Conservation (phyloP, 2,113 vertebrate genomes). For the Takifugu bimaculatus region DNA sequence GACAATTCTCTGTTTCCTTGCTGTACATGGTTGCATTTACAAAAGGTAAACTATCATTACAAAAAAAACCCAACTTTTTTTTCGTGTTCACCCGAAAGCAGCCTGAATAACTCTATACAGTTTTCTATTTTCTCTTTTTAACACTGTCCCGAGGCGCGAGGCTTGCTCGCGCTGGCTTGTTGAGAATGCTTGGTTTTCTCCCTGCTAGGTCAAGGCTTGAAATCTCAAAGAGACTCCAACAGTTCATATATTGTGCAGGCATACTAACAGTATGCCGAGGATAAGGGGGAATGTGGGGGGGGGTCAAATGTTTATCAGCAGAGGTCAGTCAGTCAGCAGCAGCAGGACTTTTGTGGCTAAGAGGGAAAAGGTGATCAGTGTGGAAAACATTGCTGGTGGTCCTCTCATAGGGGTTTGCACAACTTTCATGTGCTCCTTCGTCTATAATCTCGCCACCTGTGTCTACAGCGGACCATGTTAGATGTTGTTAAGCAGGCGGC, state of each 20-base stretch:
- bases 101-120: constrained; percentile 66
- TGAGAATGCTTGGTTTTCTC: constrained; percentile 54
- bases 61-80: constrained; percentile 64
- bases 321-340: constrained; percentile 65
- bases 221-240: constrained; percentile 56
- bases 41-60: constrained; percentile 79
- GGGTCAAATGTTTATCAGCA: constrained; percentile 51
- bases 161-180: constrained; percentile 49
- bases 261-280: constrained; percentile 54
- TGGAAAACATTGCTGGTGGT: constrained; percentile 43
- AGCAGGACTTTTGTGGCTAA: constrained; percentile 63
- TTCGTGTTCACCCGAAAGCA: constrained; percentile 64
- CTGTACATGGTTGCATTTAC: constrained; percentile 77
- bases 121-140: constrained; percentile 54
- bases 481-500: constrained; percentile 86
- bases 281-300: constrained; percentile 6
- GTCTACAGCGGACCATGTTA: constrained; percentile 44
- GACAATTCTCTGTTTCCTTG: constrained; percentile 74
- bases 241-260: constrained; percentile 64
- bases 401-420: constrained; percentile 12
- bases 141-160: constrained; percentile 49
- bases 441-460: background rate
- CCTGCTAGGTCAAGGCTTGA: constrained; percentile 55
- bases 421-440: background rate
- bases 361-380: constrained; percentile 44